These are phyloP conservation scores for Rhinogobius similis DNA, from an alignment of 2,113 vertebrate species.

Conservation along the genomic window DNA sequence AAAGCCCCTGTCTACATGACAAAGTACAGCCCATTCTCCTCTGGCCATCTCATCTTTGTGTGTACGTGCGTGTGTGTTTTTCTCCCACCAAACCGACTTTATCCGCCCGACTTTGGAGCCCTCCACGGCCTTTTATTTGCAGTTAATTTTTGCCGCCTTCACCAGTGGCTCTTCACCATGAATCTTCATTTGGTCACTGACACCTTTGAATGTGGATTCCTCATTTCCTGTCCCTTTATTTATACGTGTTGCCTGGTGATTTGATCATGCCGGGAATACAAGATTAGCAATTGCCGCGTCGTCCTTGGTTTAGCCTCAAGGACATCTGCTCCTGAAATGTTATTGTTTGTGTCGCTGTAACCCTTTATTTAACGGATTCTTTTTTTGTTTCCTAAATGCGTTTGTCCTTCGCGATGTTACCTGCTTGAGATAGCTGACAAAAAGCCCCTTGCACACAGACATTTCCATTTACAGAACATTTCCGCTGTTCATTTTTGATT, in stretches of 20 bases:
- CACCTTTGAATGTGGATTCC: slow-evolving; percentile 95
- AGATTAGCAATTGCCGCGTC: slow-evolving; percentile 91
- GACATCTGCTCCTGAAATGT: slow-evolving; percentile 89
- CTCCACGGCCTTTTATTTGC: slow-evolving; percentile 80
- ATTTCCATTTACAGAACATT: slow-evolving; percentile 35
- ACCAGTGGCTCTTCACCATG: slow-evolving; percentile 86
- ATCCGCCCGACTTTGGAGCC: slow-evolving; percentile 72
- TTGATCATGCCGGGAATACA: slow-evolving; percentile 94
- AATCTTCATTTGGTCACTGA: slow-evolving; percentile 94
- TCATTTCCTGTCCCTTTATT: slow-evolving; percentile 96
- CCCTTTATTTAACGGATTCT: slow-evolving; percentile 60
- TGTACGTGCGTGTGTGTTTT: slow-evolving; percentile 67
- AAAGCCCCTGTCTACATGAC: slow-evolving; percentile 82
- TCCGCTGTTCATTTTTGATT: slow-evolving; percentile 51
- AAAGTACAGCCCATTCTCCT: slow-evolving; percentile 74
- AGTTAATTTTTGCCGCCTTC: slow-evolving; percentile 84
- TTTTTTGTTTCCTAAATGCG: slow-evolving; percentile 23
- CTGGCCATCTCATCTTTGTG: slow-evolving; percentile 46
- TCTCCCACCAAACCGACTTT: slow-evolving; percentile 62
- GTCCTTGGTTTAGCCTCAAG: slow-evolving; percentile 91
- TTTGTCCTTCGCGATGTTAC: slow-evolving; percentile 55
- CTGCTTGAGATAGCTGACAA: slow-evolving; percentile 33
- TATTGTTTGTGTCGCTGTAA: slow-evolving; percentile 83
- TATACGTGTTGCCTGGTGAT: slow-evolving; percentile 95
- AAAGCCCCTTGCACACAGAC: slow-evolving; percentile 30